Conservation (phyloP, 1,140 invertebrate species). For the Thaumatotibia leucotreta region DNA sequence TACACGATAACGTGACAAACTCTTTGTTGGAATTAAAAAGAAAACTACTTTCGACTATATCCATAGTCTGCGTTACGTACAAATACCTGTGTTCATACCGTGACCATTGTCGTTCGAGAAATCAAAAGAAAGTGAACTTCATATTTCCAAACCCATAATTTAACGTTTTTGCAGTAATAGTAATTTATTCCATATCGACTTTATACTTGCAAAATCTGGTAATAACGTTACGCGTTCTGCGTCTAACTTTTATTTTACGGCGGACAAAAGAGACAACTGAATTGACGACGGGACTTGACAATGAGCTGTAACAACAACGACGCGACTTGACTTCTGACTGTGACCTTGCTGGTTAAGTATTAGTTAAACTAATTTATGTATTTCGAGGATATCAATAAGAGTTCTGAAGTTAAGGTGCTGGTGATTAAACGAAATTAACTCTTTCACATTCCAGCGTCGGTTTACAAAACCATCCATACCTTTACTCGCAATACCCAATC, state of each 20-base stretch:
- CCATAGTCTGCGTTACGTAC: background rate
- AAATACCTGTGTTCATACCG: background rate
- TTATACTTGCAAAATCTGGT: background rate
- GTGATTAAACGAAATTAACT: constrained; percentile 24
- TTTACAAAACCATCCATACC: constrained; percentile 70
- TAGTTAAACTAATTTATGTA: background rate
- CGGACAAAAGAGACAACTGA: background rate
- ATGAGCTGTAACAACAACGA: background rate
- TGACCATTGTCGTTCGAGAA: constrained; percentile 6
- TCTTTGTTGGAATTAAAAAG: constrained; percentile 13
- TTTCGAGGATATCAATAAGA: background rate
- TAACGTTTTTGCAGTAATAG: background rate
- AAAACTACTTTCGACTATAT: background rate
- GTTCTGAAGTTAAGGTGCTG: background rate
- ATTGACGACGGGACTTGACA: background rate
- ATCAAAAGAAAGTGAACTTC: constrained; percentile 10
- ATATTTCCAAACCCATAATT: background rate
- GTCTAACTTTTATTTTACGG: background rate
- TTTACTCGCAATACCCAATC: constrained; percentile 74
- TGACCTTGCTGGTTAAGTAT: background rate
- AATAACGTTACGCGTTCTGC: background rate
- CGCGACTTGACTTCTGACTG: background rate
- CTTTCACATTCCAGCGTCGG: constrained; percentile 67
- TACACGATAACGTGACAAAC: background rate
- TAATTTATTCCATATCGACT: background rate